phyloP scores from a whole-genome alignment of 2,797 vertebrate genomes.

The Fringilla coelebs region DNA sequence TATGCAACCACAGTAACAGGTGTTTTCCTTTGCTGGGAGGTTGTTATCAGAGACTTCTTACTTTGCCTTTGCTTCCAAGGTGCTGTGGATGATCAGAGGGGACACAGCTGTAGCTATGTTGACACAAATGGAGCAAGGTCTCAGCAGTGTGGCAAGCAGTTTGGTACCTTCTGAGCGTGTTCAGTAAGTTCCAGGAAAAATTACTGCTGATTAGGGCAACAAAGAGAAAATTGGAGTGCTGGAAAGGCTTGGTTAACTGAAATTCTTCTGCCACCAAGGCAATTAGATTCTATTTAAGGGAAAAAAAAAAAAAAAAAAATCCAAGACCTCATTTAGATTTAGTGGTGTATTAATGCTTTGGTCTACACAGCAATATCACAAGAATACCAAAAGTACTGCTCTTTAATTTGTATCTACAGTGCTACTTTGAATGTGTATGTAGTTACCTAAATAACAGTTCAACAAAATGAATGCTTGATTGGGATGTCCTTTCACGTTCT shows the following conservation, averaged over 20 bases:
- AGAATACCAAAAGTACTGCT: background rate
- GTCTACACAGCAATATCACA: background rate
- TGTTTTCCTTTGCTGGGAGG: background rate
- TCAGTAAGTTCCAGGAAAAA: background rate
- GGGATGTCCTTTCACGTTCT: background rate
- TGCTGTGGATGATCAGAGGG: background rate
- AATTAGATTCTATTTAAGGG: background rate
- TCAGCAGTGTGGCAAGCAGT: background rate
- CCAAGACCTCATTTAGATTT: background rate
- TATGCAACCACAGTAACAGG: background rate
- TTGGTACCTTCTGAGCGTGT: accelerated
- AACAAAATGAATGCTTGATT: background rate
- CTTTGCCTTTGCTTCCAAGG: background rate
- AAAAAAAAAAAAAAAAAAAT: background rate
- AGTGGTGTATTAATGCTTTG: background rate
- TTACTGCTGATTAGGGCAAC: background rate
- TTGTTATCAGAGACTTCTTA: background rate
- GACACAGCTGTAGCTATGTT: background rate
- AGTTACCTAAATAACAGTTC: background rate
- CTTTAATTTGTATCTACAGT: background rate
- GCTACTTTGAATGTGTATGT: background rate
- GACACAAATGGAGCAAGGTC: background rate
- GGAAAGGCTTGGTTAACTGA: background rate
- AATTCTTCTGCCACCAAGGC: background rate
- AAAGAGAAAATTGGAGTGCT: background rate